A percentile compares a stretch with the other conserved stretches of the same genome.
phyloP scores from a whole-genome alignment of 2,888 invertebrate species.

The Venusia cambrica region DNA sequence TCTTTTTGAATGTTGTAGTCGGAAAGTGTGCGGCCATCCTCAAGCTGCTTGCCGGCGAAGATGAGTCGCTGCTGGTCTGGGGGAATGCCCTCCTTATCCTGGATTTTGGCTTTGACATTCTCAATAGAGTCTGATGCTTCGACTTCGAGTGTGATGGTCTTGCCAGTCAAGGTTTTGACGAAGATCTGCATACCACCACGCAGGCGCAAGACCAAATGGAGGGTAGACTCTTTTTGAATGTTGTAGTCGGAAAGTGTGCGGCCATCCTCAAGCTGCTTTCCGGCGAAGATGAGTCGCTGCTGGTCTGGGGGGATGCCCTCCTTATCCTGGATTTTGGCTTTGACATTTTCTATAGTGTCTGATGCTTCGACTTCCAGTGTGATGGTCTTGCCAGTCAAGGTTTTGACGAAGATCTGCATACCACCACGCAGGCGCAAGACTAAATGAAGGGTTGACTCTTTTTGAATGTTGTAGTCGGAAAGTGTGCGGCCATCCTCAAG shows the following conservation, averaged over 20 bases:
- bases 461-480: constrained; percentile 29
- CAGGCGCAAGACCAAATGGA: constrained; percentile 24
- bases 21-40: constrained; percentile 18
- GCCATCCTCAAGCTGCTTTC: constrained; percentile 27
- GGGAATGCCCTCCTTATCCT: constrained; percentile 21
- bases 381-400: constrained; percentile 24
- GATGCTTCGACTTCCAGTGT: constrained; percentile 24
- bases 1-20: constrained; percentile 18
- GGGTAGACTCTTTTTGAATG: constrained; percentile 26
- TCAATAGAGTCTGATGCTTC: constrained; percentile 18
- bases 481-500: constrained; percentile 28
- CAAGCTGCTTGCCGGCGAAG: constrained; percentile 20
- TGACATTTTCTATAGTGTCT: constrained; percentile 24
- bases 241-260: constrained; percentile 27
- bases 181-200: constrained; percentile 27
- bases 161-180: constrained; percentile 20
- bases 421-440: constrained; percentile 26
- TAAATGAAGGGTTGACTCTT: constrained; percentile 26
- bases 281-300: constrained; percentile 26
- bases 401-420: constrained; percentile 27
- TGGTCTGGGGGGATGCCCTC: constrained; percentile 28
- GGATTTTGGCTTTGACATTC: constrained; percentile 19
- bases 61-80: constrained; percentile 20
- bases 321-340: constrained; percentile 26
- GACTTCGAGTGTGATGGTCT: constrained; percentile 21